Percentiles rank a stretch among this genome's conserved stretches.
These are phyloP conservation scores for Lapara coniferarum DNA, from an alignment of 2,888 invertebrate genomes.

Conservation along the genomic window DNA sequence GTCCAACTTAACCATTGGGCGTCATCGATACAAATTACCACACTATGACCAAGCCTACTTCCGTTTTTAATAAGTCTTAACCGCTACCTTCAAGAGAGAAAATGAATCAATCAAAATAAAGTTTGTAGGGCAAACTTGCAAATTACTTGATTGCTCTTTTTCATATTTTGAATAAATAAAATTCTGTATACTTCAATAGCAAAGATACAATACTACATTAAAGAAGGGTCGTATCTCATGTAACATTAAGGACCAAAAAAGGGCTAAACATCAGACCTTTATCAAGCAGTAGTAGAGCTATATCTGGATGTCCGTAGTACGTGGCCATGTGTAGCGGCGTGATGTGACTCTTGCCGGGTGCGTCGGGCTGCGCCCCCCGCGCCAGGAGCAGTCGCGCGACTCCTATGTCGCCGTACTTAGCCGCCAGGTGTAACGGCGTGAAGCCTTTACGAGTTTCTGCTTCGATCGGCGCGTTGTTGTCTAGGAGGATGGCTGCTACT, in stretches of 20 bases:
- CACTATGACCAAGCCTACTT: too few species aligned
- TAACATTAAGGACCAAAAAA: too few species aligned
- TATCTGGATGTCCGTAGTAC: slow-evolving; percentile 97
- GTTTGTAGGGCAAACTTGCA: not conserved
- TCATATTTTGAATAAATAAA: too few species aligned
- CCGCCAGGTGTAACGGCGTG: slow-evolving; percentile 97
- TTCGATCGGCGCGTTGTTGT: slow-evolving; percentile 94
- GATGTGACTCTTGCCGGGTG: slow-evolving; percentile 96
- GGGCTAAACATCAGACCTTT: slow-evolving; percentile 82
- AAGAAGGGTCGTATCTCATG: too few species aligned
- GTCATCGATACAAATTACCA: too few species aligned
- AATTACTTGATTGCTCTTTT: too few species aligned
- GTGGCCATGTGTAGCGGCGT: slow-evolving; percentile 98
- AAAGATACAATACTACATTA: too few species aligned
- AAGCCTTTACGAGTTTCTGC: slow-evolving; percentile 98
- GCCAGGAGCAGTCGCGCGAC: slow-evolving; percentile 94
- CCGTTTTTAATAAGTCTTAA: too few species aligned
- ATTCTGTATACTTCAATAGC: too few species aligned
- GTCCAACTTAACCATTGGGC: not conserved
- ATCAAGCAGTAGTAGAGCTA: slow-evolving; percentile 94
- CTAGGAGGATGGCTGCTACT: slow-evolving; percentile 94
- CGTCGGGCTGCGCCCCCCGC: slow-evolving; percentile 93
- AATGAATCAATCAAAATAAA: not conserved
- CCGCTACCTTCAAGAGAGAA: not conserved
- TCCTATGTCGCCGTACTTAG: slow-evolving; percentile 97